Evolutionary conservation across 2,113 vertebrate genomes (phyloP), one percentile per base, ranked within the genome.

Genomic region (Kryptolebias marmoratus): DNA sequence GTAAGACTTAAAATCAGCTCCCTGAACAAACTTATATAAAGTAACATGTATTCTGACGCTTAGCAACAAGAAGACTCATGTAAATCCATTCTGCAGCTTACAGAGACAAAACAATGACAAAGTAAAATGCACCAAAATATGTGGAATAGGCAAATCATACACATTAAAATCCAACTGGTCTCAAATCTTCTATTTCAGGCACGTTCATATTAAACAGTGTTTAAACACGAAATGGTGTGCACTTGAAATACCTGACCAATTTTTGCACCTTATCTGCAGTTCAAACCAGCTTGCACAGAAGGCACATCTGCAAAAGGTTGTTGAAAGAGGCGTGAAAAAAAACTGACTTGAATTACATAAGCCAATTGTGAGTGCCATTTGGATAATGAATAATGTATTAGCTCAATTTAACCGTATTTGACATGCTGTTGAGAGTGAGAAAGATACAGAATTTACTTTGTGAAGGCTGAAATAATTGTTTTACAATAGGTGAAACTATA

Each of bases 331-430:
- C 16, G 68, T 45, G 39, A 64, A 68, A 66, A 63, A 75, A 86
- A 68, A 71, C 28, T 36, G 59, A 66, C 42, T 63, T 71, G 27
- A 59, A 79, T 68, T 22, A 68, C 44, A 73, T 13, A 52, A 52
- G 63, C 53, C 53, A 68, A 60, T 27, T 73, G 59, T 69, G 68
- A 49, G 52, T 18, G 36, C 47, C 67, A 65, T 73, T 63, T 52
- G 80, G 39, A 14, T 42, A 42, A 49, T 49, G 64, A 77, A 76
- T 74, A 79, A 79, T 77, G 48, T 56, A 74, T 58, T 13, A 61
- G 44, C 22, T n/a, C 91, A 70, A 93, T 92, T 91, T 92, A 92
- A 91, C 87, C 88, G 82, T 89, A 87, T 87, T 92, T 95, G 91
- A 94, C 90, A 82, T 87, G 5, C 11, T 82, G 83, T 83, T 84